phyloP scores from a whole-genome alignment of 2,888 invertebrate genomes.

The Agrilus mali region DNA sequence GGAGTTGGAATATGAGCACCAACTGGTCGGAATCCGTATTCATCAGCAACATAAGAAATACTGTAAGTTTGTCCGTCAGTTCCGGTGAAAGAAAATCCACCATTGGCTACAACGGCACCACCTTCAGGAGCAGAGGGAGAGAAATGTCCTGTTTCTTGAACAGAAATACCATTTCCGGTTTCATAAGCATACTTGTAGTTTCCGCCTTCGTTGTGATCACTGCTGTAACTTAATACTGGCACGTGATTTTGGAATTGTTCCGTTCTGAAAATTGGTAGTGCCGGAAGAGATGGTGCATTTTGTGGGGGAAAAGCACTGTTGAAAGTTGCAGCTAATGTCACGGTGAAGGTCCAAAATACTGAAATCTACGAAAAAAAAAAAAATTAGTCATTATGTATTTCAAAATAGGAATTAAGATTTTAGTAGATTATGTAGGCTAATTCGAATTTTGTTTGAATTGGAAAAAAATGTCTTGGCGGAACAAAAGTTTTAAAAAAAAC shows the following conservation, averaged over 20 bases:
- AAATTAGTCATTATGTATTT: no score
- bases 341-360: no score
- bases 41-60: slow-evolving; percentile 43
- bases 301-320: no score
- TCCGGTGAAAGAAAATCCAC: slow-evolving; percentile 43
- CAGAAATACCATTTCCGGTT: slow-evolving; percentile 52
- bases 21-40: slow-evolving; percentile 42
- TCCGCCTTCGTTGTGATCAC: slow-evolving; percentile 49
- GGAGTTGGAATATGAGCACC: slow-evolving; percentile 46
- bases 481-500: no score
- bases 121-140: slow-evolving; percentile 11
- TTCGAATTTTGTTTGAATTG: no score
- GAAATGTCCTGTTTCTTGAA: slow-evolving; percentile 36
- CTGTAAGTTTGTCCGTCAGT: slow-evolving; percentile 44
- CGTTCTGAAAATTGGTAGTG: no score
- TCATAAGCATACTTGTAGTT: slow-evolving; percentile 49
- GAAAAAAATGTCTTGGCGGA: no score
- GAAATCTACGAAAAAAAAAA: no score
- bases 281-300: no score
- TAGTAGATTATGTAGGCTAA: no score
- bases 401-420: no score
- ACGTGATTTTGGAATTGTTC: slow-evolving; percentile 25
- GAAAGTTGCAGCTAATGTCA: no score
- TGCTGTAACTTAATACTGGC: slow-evolving; percentile 47
- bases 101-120: slow-evolving; percentile 33